Evolutionary conservation across 2,797 vertebrate genomes (phyloP), one percentile per base, ranked within the genome.

Genomic region (Rhabdophis nuchalis): DNA sequence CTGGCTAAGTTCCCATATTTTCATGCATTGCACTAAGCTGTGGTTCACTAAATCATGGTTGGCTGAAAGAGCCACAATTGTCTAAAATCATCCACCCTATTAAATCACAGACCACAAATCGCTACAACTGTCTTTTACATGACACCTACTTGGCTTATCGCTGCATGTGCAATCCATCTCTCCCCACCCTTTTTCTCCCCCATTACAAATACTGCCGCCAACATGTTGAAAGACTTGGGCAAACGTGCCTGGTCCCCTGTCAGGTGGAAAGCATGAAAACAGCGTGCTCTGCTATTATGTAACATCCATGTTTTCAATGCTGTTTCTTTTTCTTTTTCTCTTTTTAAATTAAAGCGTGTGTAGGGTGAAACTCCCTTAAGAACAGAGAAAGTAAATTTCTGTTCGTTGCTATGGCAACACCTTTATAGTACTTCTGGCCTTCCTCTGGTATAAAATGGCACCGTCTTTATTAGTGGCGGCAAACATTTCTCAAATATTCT

Each of bases 321-420:
- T 86, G 23, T 12, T 82, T 82, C 36, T 46, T 82, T 82, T 72
- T 50, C 46, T 50, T 13, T 7, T 72, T 36, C n/a, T 32, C 29
- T 36, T 77, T 72, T 77, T 29, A 86, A 85, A 87, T 2, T n/a
- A 52, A 85, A 77, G 11, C 54, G 29, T 82, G 56, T 56, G 32
- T 46, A 18, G 50, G 77, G 20, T 85, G 88, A 90, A 93, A 61
- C 58, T 85, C 86, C 86, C 90, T 54, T 88, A 56, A 82, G 89
- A 60, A 89, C 29, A 36, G 32, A n/a, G 68, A 89, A 92, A 89
- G 46, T 87, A 92, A 77, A 90, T 77, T 77, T 90, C 54, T 60
- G 85, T 52, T 58, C 0, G 89, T 92, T 50, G 29, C 89, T 90
- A 92, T 92, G 77, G 92, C 89, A 92, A 92, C 92, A 87, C 41